Evolutionary conservation across 2,113 vertebrate genomes (phyloP).

Genomic region (Cavia porcellus): DNA sequence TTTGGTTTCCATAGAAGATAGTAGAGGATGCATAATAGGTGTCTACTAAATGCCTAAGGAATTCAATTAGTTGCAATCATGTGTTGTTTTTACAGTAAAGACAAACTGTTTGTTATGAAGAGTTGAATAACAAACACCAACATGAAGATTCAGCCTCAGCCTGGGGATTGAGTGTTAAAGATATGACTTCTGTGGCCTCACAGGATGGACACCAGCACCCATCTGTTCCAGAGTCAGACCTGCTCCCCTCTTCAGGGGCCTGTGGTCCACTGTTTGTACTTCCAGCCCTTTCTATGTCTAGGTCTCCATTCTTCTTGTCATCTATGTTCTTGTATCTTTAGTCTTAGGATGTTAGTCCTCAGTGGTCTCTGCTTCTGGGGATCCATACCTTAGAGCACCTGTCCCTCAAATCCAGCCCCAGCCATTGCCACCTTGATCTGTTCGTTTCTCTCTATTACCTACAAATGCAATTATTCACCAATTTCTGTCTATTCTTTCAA

Average conservation of each 20-base stretch:
- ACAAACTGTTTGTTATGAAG: neutral
- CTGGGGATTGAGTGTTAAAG: neutral
- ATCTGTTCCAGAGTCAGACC: neutral
- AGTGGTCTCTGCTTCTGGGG: neutral
- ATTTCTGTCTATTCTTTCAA: neutral
- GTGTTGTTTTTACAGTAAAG: neutral
- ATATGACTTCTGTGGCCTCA: rapidly evolving
- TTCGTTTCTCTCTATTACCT: neutral
- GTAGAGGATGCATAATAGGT: rapidly evolving
- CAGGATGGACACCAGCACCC: rapidly evolving
- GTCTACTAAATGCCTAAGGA: slow-evolving; percentile 3
- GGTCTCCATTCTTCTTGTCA: neutral
- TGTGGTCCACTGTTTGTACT: neutral
- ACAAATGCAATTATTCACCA: neutral
- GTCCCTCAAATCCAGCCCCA: rapidly evolving
- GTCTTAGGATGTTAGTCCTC: rapidly evolving
- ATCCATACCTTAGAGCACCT: neutral
- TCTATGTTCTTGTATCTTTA: neutral
- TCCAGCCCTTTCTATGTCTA: neutral
- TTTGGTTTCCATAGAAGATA: neutral
- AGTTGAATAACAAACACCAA: neutral
- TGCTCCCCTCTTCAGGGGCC: too few relatives aligned
- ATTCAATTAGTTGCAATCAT: neutral
- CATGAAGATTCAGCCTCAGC: neutral
- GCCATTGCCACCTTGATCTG: neutral